Evolutionary conservation across 2,888 invertebrate genomes (phyloP).

Genomic region (Agrotis exclamationis): DNA sequence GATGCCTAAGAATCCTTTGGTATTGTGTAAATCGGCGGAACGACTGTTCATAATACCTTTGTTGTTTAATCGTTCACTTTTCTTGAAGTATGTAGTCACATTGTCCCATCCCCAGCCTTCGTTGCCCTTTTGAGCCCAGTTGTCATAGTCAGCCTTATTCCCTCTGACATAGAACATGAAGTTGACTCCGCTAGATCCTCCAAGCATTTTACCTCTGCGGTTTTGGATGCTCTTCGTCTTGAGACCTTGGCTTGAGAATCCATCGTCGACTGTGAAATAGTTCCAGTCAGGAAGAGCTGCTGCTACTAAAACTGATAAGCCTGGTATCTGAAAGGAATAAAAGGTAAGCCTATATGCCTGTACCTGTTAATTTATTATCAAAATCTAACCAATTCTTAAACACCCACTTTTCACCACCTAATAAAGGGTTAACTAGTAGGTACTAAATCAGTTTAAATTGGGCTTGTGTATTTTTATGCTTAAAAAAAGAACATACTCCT

Average conservation of each 20-base stretch:
- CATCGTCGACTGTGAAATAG: conserved; percentile 76
- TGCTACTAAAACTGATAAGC: conserved; percentile 58
- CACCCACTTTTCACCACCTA: too few species aligned
- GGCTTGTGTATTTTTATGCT: too few species aligned
- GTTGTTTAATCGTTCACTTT: conserved; percentile 71
- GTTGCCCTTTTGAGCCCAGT: conserved; percentile 93
- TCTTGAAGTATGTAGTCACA: conserved; percentile 75
- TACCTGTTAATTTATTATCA: background rate
- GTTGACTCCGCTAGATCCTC: conserved; percentile 93
- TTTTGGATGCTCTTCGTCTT: conserved; percentile 65
- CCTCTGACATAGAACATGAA: conserved; percentile 93
- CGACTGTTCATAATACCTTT: conserved; percentile 64
- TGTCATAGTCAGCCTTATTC: conserved; percentile 91
- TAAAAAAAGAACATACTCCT: background rate
- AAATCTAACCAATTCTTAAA: background rate
- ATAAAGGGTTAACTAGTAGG: too few species aligned
- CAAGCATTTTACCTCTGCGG: conserved; percentile 92
- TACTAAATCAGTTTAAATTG: too few species aligned
- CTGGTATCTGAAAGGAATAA: conserved; percentile 65
- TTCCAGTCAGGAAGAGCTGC: conserved; percentile 92
- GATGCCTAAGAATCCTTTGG: conserved; percentile 70
- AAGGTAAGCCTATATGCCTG: too few species aligned
- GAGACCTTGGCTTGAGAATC: conserved; percentile 70
- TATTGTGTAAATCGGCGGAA: conserved; percentile 74
- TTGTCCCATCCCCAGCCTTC: conserved; percentile 77